These are phyloP conservation scores for Allobates femoralis DNA, from an alignment of 2,797 vertebrate species.

Conservation along the genomic window DNA sequence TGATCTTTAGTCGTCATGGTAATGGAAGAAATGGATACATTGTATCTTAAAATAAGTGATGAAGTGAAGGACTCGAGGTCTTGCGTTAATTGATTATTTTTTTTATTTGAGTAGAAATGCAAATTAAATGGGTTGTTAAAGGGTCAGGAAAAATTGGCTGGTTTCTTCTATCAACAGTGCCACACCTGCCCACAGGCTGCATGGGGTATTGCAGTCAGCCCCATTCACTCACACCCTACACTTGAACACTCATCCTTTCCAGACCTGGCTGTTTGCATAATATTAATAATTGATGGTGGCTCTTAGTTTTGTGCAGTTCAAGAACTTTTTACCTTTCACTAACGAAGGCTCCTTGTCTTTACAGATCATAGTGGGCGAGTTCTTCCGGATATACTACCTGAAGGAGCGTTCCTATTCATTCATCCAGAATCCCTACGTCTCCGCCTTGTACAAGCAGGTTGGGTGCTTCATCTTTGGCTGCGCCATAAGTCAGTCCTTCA, in stretches of 20 bases:
- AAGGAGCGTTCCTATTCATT: constrained; percentile 90
- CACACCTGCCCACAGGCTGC: background rate
- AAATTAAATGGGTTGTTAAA: too few relatives aligned
- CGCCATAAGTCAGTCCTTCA: constrained; percentile 96
- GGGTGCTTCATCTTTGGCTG: constrained; percentile 96
- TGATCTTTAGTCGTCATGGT: background rate
- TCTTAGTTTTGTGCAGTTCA: background rate
- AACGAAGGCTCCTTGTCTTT: constrained; percentile 32
- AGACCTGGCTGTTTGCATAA: background rate
- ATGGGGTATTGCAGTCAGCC: background rate
- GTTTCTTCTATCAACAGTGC: background rate
- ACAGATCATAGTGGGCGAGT: constrained; percentile 94
- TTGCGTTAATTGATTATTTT: too few relatives aligned
- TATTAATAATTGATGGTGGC: background rate
- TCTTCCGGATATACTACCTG: constrained; percentile 91
- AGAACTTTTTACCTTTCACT: background rate
- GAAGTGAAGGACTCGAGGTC: too few relatives aligned
- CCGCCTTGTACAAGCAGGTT: constrained; percentile 94
- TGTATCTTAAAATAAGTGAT: background rate
- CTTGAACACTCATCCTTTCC: background rate
- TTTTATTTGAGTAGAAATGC: too few relatives aligned
- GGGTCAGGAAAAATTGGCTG: background rate
- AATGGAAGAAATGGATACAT: background rate
- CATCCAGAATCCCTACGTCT: constrained; percentile 90
- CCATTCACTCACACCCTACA: background rate